A percentile compares a stretch with the other conserved stretches of the same genome.
These are phyloP conservation scores for Aegotheles bennettii DNA, from an alignment of 2,113 vertebrate species.

Conservation along the genomic window DNA sequence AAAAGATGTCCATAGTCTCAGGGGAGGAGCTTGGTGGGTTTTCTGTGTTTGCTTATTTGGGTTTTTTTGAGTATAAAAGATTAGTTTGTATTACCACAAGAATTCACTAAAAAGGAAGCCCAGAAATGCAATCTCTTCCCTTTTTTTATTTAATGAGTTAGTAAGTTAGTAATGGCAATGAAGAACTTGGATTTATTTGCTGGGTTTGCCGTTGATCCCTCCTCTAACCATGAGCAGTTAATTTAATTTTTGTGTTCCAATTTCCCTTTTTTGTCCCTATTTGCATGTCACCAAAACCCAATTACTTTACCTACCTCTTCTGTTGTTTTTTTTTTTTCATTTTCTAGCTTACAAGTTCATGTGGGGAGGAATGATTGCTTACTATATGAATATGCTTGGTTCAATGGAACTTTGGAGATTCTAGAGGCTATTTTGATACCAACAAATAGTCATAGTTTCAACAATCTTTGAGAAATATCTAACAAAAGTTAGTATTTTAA, in stretches of 20 bases:
- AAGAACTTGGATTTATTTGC: neutral
- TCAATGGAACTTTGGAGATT: neutral
- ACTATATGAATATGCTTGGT: neutral
- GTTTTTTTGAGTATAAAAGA: neutral
- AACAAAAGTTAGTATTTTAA: neutral
- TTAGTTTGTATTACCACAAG: neutral
- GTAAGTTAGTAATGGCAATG: neutral
- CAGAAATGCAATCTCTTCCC: neutral
- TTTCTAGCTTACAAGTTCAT: neutral
- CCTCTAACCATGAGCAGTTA: neutral
- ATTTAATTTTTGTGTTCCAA: neutral
- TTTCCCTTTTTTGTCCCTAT: neutral
- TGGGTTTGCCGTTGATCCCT: neutral
- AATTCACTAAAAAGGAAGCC: neutral
- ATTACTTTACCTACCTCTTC: neutral
- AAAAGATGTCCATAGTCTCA: neutral
- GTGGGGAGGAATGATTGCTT: neutral
- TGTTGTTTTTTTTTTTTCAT: neutral
- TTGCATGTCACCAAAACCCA: neutral
- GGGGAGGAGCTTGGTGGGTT: neutral
- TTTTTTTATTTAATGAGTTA: neutral
- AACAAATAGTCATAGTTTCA: neutral
- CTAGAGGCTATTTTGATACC: neutral
- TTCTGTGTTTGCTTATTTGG: neutral
- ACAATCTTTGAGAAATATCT: neutral